Evolutionary conservation across 2,797 vertebrate genomes (phyloP), one percentile per base, ranked within the genome.

Genomic region (Psittacula echo): DNA sequence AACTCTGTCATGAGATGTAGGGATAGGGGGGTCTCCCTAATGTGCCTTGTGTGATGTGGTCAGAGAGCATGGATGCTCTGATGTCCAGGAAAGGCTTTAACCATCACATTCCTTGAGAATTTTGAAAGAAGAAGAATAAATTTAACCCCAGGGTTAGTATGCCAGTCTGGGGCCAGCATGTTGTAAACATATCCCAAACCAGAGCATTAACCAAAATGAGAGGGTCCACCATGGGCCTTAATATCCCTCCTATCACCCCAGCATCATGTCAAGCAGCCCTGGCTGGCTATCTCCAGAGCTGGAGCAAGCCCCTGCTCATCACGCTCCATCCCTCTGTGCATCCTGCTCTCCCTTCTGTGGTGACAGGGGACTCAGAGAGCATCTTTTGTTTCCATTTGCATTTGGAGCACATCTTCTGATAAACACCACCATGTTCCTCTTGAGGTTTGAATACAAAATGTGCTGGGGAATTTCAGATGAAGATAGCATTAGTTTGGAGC

Each of bases 381-480:
- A 2, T 71, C 67, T 44, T 87, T 39, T 32, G 9, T 67, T 64
- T 68, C 66, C 71, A 65, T 74, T 88, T 87, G 60, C 79, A 65
- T 67, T 68, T 93, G 85, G 44, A 89, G 42, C 50, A 68, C 61
- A 17, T 66, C 64, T 92, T 68, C 42, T 2, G 4, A 56, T 72
- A 85, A 92, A 91, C 42, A 68, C 53, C 12, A 18, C 23, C 44
- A 20, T 1, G 4, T 37, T 89, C 39, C 87, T 87, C 86, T 70
- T 76, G 93, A 84, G 92, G 37, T 41, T 58, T 94, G 91, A 95
- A 90, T 87, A 37, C 82, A 82, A 76, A 91, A 94, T 23, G 39
- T 88, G 71, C 53, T 56, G n/a, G n/a, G 64, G 73, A 92, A 58
- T 90, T 93, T 89, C 80, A 70, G 81, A 45, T 4, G 22, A 78